These are phyloP conservation scores for Lepus timidus DNA, from an alignment of 2,113 vertebrate genomes.

Conservation along the genomic window DNA sequence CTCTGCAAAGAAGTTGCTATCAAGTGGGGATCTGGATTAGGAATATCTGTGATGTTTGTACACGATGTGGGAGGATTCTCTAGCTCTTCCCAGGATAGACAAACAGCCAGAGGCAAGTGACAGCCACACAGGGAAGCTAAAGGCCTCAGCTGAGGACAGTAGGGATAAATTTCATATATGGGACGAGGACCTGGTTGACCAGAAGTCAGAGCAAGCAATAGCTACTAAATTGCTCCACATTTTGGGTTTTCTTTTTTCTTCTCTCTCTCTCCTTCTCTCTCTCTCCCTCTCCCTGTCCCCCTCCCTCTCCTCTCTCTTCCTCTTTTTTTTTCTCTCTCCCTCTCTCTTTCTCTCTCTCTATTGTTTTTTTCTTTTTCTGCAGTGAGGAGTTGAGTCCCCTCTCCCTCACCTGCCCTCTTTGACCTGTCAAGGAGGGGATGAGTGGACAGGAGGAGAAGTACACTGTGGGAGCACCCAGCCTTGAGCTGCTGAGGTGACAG, in stretches of 20 bases:
- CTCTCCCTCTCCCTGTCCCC: no score
- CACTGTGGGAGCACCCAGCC: background rate
- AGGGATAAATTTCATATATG: background rate
- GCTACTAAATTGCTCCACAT: background rate
- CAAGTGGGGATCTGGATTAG: background rate
- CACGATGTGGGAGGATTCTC: background rate
- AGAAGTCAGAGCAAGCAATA: background rate
- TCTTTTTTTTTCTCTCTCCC: accelerated
- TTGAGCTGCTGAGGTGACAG: slow-evolving; percentile 41
- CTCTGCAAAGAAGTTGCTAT: background rate
- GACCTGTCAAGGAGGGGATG: background rate
- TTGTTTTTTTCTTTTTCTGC: background rate
- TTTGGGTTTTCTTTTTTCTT: no score
- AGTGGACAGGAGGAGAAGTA: background rate
- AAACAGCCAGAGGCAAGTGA: background rate
- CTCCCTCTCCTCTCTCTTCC: no score
- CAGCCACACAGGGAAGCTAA: background rate
- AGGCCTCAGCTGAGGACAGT: background rate
- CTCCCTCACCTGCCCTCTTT: accelerated
- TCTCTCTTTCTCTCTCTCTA: no score
- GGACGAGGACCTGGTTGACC: background rate
- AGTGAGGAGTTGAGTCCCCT: no score
- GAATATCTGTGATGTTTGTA: background rate
- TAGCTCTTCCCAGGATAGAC: background rate
- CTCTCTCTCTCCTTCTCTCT: no score